These are phyloP conservation scores for Erebia ligea DNA, from an alignment of 2,888 invertebrate species.

Conservation along the genomic window DNA sequence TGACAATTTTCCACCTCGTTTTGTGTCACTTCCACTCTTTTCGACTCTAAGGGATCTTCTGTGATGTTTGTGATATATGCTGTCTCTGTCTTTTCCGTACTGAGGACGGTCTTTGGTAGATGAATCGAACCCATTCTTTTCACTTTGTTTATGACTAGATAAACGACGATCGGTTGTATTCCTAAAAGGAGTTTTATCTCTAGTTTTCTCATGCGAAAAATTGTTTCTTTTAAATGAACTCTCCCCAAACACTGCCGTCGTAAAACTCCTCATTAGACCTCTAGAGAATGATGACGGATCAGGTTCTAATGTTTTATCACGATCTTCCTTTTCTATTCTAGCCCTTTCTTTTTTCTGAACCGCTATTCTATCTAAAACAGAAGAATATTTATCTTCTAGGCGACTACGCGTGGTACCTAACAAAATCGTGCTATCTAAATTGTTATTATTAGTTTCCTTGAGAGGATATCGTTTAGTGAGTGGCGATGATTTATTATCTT, in stretches of 20 bases:
- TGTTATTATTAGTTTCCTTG: constrained; percentile 77
- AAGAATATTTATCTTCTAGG: constrained; percentile 91
- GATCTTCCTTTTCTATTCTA: constrained; percentile 79
- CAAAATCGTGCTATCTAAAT: constrained; percentile 65
- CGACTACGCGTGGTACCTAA: constrained; percentile 86
- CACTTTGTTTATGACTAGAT: constrained; percentile 65
- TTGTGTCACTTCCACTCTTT: constrained; percentile 84
- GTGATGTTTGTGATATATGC: constrained; percentile 77
- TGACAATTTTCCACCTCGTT: constrained; percentile 73
- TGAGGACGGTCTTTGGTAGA: constrained; percentile 58
- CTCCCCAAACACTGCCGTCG: constrained; percentile 88
- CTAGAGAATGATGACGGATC: constrained; percentile 69
- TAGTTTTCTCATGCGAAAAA: constrained; percentile 83
- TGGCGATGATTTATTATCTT: constrained; percentile 75
- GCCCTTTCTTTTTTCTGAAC: constrained; percentile 82
- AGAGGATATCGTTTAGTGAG: constrained; percentile 73
- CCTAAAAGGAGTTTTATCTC: constrained; percentile 86
- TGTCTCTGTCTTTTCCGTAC: constrained; percentile 78
- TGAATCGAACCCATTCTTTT: constrained; percentile 70
- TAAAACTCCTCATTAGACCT: constrained; percentile 87
- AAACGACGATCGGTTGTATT: constrained; percentile 74
- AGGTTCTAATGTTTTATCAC: constrained; percentile 88
- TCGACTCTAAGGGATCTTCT: constrained; percentile 84
- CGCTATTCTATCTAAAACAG: constrained; percentile 88
- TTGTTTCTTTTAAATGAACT: constrained; percentile 78